Percentiles rank a stretch among this genome's conserved stretches.
phyloP scores from a whole-genome alignment of 2,113 vertebrate species.

The western clawed frog (Xenopus tropicalis) region DNA sequence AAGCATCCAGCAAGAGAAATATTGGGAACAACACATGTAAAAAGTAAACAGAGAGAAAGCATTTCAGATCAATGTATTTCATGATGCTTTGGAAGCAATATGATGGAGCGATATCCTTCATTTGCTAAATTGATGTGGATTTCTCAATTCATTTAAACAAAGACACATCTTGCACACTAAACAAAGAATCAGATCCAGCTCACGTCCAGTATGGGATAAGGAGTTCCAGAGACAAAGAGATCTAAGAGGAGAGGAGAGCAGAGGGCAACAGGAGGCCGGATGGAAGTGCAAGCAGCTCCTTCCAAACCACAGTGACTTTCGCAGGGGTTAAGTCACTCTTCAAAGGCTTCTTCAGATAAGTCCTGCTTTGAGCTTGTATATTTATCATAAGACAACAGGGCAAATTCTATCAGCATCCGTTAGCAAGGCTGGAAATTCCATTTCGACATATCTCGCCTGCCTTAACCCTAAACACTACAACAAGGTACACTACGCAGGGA shows the following conservation, averaged over 20 bases:
- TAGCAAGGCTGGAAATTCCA: slow-evolving; percentile 44
- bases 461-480: slow-evolving; percentile 28
- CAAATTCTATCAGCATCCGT: slow-evolving; percentile 44
- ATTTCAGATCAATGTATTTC: no score
- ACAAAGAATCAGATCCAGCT: slow-evolving; percentile 40
- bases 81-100: no score
- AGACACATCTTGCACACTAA: slow-evolving; percentile 28
- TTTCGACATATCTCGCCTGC: slow-evolving; percentile 35
- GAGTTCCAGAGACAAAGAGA: slow-evolving; percentile 39
- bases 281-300: slow-evolving; percentile 41
- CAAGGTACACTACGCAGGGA: background rate
- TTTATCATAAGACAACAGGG: slow-evolving; percentile 27
- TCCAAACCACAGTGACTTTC: slow-evolving; percentile 50
- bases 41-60: no score
- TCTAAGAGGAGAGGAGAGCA: slow-evolving; percentile 45
- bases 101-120: slow-evolving; percentile 7
- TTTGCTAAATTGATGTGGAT: slow-evolving; percentile 12
- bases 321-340: slow-evolving; percentile 52
- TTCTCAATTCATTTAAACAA: slow-evolving; percentile 20
- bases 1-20: no score
- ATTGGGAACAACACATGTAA: no score
- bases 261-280: slow-evolving; percentile 44
- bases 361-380: slow-evolving; percentile 50
- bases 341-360: slow-evolving; percentile 48
- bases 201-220: slow-evolving; percentile 35